These are phyloP conservation scores for Burhinus bistriatus DNA, from an alignment of 2,113 vertebrate species.

Conservation along the genomic window DNA sequence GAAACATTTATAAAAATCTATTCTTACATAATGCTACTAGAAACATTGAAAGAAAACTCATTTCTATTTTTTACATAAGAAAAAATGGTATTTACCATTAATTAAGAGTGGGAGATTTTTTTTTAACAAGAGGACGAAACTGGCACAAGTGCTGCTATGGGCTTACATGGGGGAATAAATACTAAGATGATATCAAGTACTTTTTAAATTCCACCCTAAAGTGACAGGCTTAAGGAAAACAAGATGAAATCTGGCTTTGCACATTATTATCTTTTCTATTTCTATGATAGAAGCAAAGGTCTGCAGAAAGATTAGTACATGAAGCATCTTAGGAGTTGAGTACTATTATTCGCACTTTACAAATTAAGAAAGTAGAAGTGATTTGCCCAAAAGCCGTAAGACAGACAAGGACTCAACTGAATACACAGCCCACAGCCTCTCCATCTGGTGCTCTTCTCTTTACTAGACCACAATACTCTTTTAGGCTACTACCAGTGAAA, in stretches of 20 bases:
- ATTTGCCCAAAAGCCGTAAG: neutral
- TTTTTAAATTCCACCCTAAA: neutral
- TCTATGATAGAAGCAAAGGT: neutral
- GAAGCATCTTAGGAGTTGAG: neutral
- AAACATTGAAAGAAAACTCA: neutral
- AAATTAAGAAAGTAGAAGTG: neutral
- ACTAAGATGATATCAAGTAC: neutral
- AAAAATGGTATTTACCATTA: neutral
- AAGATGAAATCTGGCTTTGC: neutral
- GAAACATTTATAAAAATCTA: neutral
- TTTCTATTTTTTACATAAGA: neutral
- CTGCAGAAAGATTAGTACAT: neutral
- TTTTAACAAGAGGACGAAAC: neutral
- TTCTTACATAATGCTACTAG: neutral
- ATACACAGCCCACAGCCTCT: neutral
- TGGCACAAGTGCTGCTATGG: neutral
- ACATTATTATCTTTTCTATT: neutral
- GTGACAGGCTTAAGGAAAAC: neutral
- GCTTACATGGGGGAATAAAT: neutral
- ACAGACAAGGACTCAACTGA: neutral
- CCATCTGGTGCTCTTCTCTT: slow-evolving; percentile 2
- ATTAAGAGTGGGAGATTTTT: neutral
- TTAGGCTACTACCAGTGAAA: neutral
- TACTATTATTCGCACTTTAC: neutral
- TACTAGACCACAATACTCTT: neutral